Evolutionary conservation across 2,113 vertebrate species (phyloP).

Genomic region (Corvus cornix): DNA sequence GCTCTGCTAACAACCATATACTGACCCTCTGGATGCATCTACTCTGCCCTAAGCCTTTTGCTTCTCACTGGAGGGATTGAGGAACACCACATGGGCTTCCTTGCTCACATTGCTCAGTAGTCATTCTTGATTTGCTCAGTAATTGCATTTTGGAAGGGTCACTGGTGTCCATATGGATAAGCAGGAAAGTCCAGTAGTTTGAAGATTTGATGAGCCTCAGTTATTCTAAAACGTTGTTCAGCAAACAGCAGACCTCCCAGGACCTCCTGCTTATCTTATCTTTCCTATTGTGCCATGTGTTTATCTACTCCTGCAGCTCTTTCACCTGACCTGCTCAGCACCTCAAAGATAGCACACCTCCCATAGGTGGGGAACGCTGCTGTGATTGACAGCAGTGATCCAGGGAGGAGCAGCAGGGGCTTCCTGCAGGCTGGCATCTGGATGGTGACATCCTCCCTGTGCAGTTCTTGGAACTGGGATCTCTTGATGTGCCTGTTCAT

Average conservation of each 20-base stretch:
- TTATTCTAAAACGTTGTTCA: neutral
- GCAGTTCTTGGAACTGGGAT: neutral
- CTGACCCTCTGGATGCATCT: neutral
- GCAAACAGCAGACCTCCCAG: neutral
- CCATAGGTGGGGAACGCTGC: neutral
- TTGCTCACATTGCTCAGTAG: neutral
- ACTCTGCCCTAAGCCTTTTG: neutral
- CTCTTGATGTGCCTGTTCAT: neutral
- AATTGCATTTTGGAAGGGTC: neutral
- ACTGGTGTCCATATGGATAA: rapidly evolving
- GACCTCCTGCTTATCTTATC: neutral
- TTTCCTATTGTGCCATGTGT: neutral
- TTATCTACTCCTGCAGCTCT: neutral
- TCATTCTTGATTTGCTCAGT: neutral
- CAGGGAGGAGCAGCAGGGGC: neutral
- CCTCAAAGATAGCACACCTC: neutral
- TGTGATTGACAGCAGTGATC: neutral
- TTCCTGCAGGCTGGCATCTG: neutral
- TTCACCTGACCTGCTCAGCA: neutral
- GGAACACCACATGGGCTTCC: neutral
- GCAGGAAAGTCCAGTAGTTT: neutral
- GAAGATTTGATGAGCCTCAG: neutral
- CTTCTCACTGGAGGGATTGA: neutral
- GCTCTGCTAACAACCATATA: neutral
- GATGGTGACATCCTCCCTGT: neutral